Percentiles rank a stretch among this genome's conserved stretches.
These are phyloP conservation scores for Scarus forsteni DNA, from an alignment of 2,797 vertebrate genomes.

Conservation along the genomic window DNA sequence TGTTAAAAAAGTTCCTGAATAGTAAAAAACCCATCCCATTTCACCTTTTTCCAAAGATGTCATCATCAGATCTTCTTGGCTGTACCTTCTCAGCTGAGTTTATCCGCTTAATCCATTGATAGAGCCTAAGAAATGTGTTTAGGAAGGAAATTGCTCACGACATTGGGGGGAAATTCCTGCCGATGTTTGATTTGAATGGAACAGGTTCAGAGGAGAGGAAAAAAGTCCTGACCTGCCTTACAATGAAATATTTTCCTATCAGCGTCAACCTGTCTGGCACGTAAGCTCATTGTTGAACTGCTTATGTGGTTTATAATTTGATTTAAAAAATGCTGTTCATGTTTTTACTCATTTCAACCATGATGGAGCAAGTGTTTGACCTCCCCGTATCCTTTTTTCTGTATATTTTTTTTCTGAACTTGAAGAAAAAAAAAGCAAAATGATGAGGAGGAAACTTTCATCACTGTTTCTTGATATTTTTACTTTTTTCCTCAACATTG, in stretches of 20 bases:
- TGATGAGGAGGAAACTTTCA: too few relatives aligned
- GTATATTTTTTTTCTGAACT: too few relatives aligned
- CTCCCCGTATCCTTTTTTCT: background rate
- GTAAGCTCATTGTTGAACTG: background rate
- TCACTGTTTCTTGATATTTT: too few relatives aligned
- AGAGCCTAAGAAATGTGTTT: background rate
- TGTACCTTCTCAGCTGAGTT: background rate
- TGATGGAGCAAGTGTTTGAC: background rate
- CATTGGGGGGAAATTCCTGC: conserved; percentile 57
- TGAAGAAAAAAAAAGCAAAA: too few relatives aligned
- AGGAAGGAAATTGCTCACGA: conserved; percentile 44
- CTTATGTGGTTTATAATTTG: background rate
- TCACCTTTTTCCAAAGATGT: background rate
- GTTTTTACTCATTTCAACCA: background rate
- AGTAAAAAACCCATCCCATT: too few relatives aligned
- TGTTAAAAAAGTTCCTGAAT: too few relatives aligned
- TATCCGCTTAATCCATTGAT: background rate
- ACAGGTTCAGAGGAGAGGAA: conserved; percentile 41
- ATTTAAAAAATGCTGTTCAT: background rate
- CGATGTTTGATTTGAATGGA: conserved; percentile 50
- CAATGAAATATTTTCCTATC: conserved; percentile 40
- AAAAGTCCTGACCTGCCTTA: background rate
- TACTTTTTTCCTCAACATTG: too few relatives aligned
- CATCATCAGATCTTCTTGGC: background rate
- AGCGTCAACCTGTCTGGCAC: conserved; percentile 28